Base-by-base conservation (phyloP, 2,113 vertebrate genomes). In the Crotalus viridis region DNA sequence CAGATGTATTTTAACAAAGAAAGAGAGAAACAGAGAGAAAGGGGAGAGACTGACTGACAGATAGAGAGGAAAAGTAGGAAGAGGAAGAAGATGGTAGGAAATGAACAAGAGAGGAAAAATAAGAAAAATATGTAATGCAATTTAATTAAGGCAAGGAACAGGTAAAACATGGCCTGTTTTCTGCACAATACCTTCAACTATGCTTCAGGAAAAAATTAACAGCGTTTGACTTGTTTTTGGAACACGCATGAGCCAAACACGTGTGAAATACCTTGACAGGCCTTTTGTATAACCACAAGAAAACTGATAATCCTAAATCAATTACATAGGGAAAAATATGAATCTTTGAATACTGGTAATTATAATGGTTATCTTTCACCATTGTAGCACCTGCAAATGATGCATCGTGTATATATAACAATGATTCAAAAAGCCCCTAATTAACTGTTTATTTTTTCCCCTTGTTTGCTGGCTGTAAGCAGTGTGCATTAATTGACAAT, bases 331-430 rank as follows among this genome's bases (percentile, higher is more conserved):
- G 97, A 97, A 97, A 98, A 98, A 98, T 98, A 98, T 97, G 98
- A 98, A 98, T 99, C 99, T 99, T 99, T 99, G 99, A 99, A 99
- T 99, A 98, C 98, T 98, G 98, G 98, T 99, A 99, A 99, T 99
- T 99, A 99, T 99, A 99, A 98, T 98, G 98, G 99, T 98, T 99
- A 99, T 99, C 99, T 99, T 99, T 99, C 98, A 99, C 98, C 98
- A 98, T 98, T 98, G 98, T 98, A 99, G 98, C 99, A 99, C 99
- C 99, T 99, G 99, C 98, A 98, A 97, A 98, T 96, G 97, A 97
- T 97, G 96, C 85, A 94, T 96, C 93, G 97, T 97, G 97, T 97
- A 97, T 98, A 96, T 98, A 96, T 98, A 97, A 98, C 97, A 98
- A 98, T 98, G 97, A 97, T 96, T 98, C 97, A 96, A 98, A 98